Conservation (phyloP, 2,113 vertebrate species). For the Poicephalus meyeri region DNA sequence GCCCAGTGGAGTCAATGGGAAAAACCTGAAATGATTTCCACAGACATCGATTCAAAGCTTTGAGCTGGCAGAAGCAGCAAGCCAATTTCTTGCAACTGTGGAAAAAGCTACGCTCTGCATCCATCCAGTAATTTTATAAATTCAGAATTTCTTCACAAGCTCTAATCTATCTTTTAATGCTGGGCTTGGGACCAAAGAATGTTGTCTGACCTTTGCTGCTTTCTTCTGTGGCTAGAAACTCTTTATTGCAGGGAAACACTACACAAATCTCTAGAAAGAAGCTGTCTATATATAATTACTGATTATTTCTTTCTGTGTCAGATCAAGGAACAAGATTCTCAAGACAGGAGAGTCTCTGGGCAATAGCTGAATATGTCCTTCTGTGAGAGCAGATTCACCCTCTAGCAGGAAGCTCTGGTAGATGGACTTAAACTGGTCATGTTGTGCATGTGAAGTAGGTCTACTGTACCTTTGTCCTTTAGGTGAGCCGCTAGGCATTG, state of each 20-base stretch:
- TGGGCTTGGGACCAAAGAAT: neutral
- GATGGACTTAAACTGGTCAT: neutral
- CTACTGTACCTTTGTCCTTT: neutral
- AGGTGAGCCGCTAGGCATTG: neutral
- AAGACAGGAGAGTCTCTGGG: neutral
- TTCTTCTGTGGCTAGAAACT: neutral
- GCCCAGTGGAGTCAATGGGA: conserved; percentile 14
- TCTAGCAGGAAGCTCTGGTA: neutral
- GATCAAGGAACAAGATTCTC: neutral
- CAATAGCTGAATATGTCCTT: neutral
- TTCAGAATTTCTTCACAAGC: neutral
- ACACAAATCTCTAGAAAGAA: neutral
- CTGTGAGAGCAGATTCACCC: neutral
- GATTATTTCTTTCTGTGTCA: neutral
- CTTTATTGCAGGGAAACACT: neutral
- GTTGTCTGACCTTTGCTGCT: neutral
- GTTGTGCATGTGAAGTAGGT: neutral
- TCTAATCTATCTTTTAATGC: neutral
- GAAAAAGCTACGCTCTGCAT: neutral
- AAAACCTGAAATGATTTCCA: conserved; percentile 16
- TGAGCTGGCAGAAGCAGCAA: conserved; percentile 1
- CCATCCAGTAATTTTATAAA: neutral
- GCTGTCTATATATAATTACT: neutral
- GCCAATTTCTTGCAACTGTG: neutral
- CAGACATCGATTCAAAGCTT: neutral